Base-by-base conservation (phyloP, 1,140 invertebrate genomes). In the Achroia grisella region DNA sequence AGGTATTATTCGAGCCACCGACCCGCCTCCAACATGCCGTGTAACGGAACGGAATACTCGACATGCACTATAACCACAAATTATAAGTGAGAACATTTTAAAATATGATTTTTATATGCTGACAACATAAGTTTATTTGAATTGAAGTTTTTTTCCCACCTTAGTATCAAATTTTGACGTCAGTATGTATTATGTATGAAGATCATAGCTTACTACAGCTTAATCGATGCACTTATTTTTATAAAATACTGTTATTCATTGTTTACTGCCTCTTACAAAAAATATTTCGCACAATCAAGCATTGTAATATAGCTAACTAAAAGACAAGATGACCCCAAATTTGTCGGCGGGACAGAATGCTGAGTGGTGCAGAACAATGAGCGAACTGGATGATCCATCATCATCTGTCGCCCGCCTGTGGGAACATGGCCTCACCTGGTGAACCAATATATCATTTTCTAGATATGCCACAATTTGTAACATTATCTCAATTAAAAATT, bases 31-130 rank as follows among this genome's bases (percentile, higher is more conserved):
- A 64, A 58, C 64, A 45, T 55, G 61, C 58, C 71, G 68, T 73
- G 69, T 81, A 84, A 84, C 80, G 80, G 80, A 78, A 78, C 74
- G 73, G 56, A 77, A 71, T 68, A 70, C 71, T 63, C 72, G 78
- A 80, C 74, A 85, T 82, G 78, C 78, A 75, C 69, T 66, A 62
- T 81, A 73, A 81, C 58, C 81, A 81, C 78, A 80, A 85, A 85
- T 85, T 85, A 82, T 82, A 80, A 81, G 77, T 82, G 81, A 81
- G 78, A 85, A 82, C 69, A 72, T 78, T 85, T 81, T 74, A 79
- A 64, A 78, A 71, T 61, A 69, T 71, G 63, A 68, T 65, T 68
- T 76, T 71, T 72, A 70, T 50, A 68, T 61, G 63, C 61, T 60
- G 65, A 67, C 66, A 68, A 65, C 50, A 54, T 33, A 47, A 47